Base-by-base conservation (phyloP, 2,888 invertebrate genomes). In the Andrena bucephala region DNA sequence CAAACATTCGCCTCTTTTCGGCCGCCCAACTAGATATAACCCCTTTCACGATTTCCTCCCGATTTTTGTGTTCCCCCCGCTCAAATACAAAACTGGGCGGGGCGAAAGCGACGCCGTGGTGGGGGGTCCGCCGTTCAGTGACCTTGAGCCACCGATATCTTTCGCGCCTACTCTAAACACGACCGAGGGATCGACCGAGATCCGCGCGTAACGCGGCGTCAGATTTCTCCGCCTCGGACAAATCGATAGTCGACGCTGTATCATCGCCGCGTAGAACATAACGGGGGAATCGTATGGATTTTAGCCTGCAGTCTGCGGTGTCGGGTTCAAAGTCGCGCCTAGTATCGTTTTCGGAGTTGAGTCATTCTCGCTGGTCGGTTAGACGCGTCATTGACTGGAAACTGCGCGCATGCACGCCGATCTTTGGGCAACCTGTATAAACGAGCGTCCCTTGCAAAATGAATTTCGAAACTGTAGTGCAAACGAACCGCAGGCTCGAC, bases 301-400 rank as follows among this genome's bases (percentile, higher is more conserved):
- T 78, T 70, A 74, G 60, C 66, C 72, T 68, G 62, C 10, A 73
- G 70, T 57, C 72, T 62, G 63, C 62, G 72, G 63, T 85, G 69
- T 85, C 78, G 75, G 33, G 72, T 83, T 87, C 82, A 77, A 76
- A 87, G 77, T 87, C 83, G 77, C 60, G 69, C 13, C 20, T 24
- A 65, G 63, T 85, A 81, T 85, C 77, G 67, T 76, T 77, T 83
- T 76, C 83, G 57, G 72, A 67, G 76, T 77, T 83, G 75, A 81
- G 48, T 81, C 80, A 77, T 68, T 72, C 54, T 54, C 29, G 72
- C 42, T 57, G 77, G 72, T 42, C 50, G 74, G 69, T 77, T 83
- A 83, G 60, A 74, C 24, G 62, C 60, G 70, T 31, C 60, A 31
- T 59, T 60, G 60, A 48, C 70, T 70, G 29, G 36, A 42, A 42